A percentile compares a stretch with the other conserved stretches of the same genome.
Evolutionary conservation across 2,797 vertebrate species (phyloP).

Genomic region (Pteronotus mesoamericanus): DNA sequence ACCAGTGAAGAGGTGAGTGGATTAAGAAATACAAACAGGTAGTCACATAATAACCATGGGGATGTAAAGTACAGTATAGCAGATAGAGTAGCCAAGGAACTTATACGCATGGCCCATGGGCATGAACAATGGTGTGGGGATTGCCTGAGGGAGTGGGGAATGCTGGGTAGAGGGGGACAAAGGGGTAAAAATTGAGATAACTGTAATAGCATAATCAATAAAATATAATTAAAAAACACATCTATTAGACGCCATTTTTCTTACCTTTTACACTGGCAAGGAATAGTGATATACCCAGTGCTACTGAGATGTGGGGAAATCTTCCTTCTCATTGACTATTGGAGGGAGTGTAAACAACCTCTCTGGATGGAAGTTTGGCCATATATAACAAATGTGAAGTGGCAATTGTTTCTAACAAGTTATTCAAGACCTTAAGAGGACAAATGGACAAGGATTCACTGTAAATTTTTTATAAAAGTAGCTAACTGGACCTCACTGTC

Average conservation of each 20-base stretch:
- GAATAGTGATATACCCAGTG: neutral
- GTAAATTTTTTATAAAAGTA: neutral
- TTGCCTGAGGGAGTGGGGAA: too few species aligned
- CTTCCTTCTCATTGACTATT: neutral
- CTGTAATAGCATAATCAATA: neutral
- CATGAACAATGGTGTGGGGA: too few species aligned
- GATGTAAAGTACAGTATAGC: neutral
- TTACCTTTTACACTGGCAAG: neutral
- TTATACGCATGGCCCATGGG: too few species aligned
- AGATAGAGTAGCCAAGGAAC: neutral
- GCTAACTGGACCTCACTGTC: neutral
- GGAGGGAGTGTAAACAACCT: neutral
- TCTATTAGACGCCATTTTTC: neutral
- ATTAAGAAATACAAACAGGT: neutral
- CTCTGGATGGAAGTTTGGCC: neutral
- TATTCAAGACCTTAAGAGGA: neutral
- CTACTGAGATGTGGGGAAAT: neutral
- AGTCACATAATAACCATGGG: too few species aligned
- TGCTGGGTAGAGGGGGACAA: too few species aligned
- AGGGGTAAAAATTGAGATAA: neutral
- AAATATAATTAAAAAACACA: neutral
- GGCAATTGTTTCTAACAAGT: neutral
- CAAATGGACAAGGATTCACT: neutral
- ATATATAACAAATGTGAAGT: slow-evolving; percentile 9
- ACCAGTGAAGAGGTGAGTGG: neutral